These are phyloP conservation scores for Verasper variegatus DNA, from an alignment of 2,113 vertebrate genomes.

Conservation along the genomic window DNA sequence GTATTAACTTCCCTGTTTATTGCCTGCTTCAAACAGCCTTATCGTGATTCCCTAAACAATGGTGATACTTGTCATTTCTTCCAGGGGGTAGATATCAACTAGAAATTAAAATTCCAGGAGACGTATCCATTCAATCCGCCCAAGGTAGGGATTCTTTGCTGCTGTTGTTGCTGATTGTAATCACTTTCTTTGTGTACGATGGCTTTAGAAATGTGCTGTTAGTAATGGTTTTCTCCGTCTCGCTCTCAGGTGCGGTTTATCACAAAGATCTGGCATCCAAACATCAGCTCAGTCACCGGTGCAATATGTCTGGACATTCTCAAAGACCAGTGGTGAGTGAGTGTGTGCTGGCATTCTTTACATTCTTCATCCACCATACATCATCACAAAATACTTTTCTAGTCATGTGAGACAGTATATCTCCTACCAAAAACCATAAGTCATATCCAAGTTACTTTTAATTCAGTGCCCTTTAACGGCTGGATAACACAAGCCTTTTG, in stretches of 20 bases:
- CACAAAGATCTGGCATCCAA: conserved; percentile 99
- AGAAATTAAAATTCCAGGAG: conserved; percentile 89
- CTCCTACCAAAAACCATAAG: background rate
- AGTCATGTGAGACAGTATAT: background rate
- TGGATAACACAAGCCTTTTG: background rate
- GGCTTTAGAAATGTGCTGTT: background rate
- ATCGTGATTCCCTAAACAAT: background rate
- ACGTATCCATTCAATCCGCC: conserved; percentile 88
- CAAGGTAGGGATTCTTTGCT: conserved; percentile 75
- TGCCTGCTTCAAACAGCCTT: background rate
- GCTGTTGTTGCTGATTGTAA: background rate
- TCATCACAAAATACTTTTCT: background rate
- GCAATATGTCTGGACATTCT: conserved; percentile 99
- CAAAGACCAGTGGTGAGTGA: conserved; percentile 99
- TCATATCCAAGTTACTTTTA: background rate
- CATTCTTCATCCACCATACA: conserved; percentile 11
- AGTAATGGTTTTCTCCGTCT: background rate
- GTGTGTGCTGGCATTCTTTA: conserved; percentile 1
- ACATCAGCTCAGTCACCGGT: conserved; percentile 99
- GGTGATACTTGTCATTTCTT: conserved; percentile 9
- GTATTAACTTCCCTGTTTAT: background rate
- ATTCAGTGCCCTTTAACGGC: background rate
- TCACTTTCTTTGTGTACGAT: background rate
- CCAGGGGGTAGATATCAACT: conserved; percentile 85
- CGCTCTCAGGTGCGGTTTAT: conserved; percentile 95